Evolutionary conservation across 2,113 vertebrate genomes (phyloP), one percentile per base, ranked within the genome.

Genomic region (Noctilio leporinus): DNA sequence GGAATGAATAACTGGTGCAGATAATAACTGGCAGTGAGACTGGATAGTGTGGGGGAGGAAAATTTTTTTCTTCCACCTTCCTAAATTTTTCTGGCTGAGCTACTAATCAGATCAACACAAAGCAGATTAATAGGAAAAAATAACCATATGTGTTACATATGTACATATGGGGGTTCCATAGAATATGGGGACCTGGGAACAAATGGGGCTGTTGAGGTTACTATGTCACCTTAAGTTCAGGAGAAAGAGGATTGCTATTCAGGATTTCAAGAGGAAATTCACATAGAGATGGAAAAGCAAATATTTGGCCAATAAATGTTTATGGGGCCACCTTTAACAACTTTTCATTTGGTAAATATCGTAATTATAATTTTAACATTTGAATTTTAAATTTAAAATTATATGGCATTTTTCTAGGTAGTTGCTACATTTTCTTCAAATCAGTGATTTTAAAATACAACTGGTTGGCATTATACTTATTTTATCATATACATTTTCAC

Each of bases 401-500:
- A 35, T 20, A 49, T 30, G 51, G 3, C 33, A 49, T 83, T 93
- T 95, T 86, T 20, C 22, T 70, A 69, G 7, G 17, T 40, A 91
- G n/a, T 40, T 93, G n/a, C 49, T 90, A 89, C n/a, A 53, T 80
- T 35, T 57, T 97, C 10, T 94, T 78, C n/a, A 94, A 77, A 86
- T 89, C 20, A 35, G 22, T 82, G 40, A 0, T 49, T 53, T 78
- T 43, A 67, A 45, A 91, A n/a, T n/a, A n/a, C 55, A 77, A 72
- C 1, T 91, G 20, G 22, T 82, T 78, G 26, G 43, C 24, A 88
- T 93, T 86, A 33, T 73, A 20, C 76, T 95, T 93, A 72, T 72
- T 93, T 86, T 76, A 70, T 45, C 35, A 69, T 38, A 38, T 69
- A 4, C 14, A 70, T 95, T 91, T 92, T 93, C 16, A 78, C 67